Conservation (phyloP, 2,888 invertebrate species). For the Sminthurinus aureus region DNA sequence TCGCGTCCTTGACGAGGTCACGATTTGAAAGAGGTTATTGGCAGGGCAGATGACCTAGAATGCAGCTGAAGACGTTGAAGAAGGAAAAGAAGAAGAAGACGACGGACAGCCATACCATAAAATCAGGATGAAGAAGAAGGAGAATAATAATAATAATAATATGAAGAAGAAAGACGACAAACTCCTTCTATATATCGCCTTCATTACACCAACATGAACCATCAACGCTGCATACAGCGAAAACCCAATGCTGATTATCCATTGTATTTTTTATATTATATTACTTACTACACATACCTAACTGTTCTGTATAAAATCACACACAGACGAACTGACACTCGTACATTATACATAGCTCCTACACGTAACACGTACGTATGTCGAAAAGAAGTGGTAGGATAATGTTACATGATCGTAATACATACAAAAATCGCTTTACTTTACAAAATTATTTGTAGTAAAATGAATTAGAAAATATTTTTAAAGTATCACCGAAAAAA, state of each 20-base stretch:
- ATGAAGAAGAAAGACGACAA: neutral
- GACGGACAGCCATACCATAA: neutral
- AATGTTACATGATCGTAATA: neutral
- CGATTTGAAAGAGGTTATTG: slow-evolving; percentile 54
- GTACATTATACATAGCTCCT: neutral
- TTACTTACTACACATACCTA: neutral
- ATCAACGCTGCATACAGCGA: neutral
- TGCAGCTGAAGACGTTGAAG: slow-evolving; percentile 18
- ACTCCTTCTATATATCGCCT: neutral
- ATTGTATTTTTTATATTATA: neutral
- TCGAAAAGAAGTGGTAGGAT: neutral
- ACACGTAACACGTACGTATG: neutral
- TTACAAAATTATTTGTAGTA: neutral
- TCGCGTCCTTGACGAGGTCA: slow-evolving; percentile 61
- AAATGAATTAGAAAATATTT: neutral
- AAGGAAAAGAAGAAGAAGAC: neutral
- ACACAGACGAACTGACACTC: neutral
- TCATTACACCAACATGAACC: neutral
- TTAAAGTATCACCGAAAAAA: neutral
- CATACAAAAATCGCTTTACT: neutral
- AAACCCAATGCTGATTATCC: neutral
- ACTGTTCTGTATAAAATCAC: neutral
- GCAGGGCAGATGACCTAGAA: slow-evolving; percentile 55
- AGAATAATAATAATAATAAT: no score
- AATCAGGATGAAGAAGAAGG: neutral